These are phyloP conservation scores for Nasonia oneida DNA, from an alignment of 2,888 invertebrate genomes.

Conservation along the genomic window DNA sequence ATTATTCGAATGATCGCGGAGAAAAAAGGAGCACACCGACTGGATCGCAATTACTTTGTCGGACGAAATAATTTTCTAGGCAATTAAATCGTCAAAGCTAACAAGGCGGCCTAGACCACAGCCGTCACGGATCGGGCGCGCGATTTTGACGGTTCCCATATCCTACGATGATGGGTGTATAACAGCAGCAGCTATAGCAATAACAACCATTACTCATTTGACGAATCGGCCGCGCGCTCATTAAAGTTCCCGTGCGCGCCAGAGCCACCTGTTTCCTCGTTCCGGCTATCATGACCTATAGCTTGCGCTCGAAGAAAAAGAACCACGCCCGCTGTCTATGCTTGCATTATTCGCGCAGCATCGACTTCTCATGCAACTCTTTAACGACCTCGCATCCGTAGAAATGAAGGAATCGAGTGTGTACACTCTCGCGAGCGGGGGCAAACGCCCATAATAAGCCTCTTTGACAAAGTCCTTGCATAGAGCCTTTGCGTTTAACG, in stretches of 20 bases:
- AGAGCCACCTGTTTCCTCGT: slow-evolving; percentile 29
- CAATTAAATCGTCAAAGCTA: slow-evolving; percentile 46
- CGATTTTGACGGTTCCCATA: slow-evolving; percentile 3
- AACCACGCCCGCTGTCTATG: slow-evolving; percentile 20
- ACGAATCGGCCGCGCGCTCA: slow-evolving; percentile 14
- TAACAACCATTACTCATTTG: slow-evolving; percentile 8
- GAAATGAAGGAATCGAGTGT: slow-evolving; percentile 15
- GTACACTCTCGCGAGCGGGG: slow-evolving; percentile 62
- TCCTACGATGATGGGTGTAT: background rate
- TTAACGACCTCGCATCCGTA: slow-evolving; percentile 35
- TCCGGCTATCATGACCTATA: slow-evolving; percentile 9
- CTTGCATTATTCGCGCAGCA: slow-evolving; percentile 39
- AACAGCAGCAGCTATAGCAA: background rate
- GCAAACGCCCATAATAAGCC: slow-evolving; percentile 67
- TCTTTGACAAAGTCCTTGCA: slow-evolving; percentile 60
- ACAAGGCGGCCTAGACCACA: background rate
- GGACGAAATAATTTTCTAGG: slow-evolving; percentile 40
- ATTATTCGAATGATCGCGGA: background rate
- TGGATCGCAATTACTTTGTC: slow-evolving; percentile 20
- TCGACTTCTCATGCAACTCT: slow-evolving; percentile 27
- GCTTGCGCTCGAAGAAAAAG: background rate
- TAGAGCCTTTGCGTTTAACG: slow-evolving; percentile 61
- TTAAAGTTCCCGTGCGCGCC: background rate
- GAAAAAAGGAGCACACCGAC: background rate
- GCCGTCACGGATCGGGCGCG: slow-evolving; percentile 19